Conservation (phyloP, 2,113 vertebrate species). For the Bubo blakistoni region DNA sequence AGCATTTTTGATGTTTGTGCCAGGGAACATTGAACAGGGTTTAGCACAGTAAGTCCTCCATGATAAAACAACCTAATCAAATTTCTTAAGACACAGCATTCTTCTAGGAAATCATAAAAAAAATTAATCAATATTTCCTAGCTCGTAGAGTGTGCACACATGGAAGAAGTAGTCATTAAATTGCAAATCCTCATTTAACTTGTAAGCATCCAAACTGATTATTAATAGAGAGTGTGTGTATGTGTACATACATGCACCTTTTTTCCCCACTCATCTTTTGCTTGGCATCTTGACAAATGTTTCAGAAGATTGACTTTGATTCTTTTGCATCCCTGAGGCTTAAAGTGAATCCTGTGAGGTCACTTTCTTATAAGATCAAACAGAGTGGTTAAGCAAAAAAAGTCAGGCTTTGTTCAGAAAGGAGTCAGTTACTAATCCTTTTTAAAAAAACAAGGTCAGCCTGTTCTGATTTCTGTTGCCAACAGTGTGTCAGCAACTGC, state of each 20-base stretch:
- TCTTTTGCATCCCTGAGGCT: neutral
- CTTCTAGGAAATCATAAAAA: slow-evolving; percentile 2
- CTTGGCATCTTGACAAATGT: neutral
- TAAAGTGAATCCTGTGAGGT: neutral
- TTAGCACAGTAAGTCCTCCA: neutral
- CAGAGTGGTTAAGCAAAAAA: neutral
- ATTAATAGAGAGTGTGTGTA: neutral
- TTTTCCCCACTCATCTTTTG: neutral
- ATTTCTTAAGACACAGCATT: neutral
- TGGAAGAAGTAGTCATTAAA: neutral
- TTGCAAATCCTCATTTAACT: neutral
- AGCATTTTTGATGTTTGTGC: neutral
- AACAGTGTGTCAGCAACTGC: neutral
- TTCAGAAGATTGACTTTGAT: neutral
- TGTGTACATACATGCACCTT: neutral
- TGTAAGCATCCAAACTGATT: neutral
- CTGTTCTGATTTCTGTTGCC: neutral
- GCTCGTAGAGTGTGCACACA: neutral
- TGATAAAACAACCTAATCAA: neutral
- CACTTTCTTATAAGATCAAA: neutral
- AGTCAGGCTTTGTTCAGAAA: neutral
- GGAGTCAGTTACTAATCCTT: neutral
- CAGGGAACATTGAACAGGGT: neutral
- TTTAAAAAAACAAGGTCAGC: neutral
- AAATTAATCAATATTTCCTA: neutral